Evolutionary conservation across 2,797 vertebrate genomes (phyloP), one percentile per base, ranked within the genome.

Genomic region (Scomberomorus guttatus): DNA sequence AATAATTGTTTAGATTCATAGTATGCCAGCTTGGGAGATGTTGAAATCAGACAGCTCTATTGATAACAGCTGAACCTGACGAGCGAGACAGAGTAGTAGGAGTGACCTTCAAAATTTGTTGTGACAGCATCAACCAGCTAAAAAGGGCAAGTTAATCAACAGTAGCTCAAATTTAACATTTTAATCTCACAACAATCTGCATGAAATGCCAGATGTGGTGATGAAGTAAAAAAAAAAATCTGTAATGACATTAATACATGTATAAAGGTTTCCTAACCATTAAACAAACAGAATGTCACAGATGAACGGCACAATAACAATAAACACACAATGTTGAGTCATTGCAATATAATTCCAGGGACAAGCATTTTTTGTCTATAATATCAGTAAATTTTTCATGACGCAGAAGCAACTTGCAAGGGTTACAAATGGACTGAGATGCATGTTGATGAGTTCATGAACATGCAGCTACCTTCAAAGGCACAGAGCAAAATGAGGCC

Each of bases 121-220:
- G 6, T 39, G 24, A 59, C 51, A 52, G 44, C 60, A 71, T 75
- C 52, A 61, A 62, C 56, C 15, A 61, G 12, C 13, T 61, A 50
- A 58, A 76, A 82, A 80, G 68, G 51, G 27, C 75, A 78, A 62
- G n/a, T 58, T 79, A 51, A 76, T 81, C 46, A 73, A 72, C 68
- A 27, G 51, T 14, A 44, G 39, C 12, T 64, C 14, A 50, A 55
- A 64, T 54, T 63, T 42, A 76, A 24, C 66, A n/a, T 63, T 32
- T 52, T 20, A 70, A 68, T 79, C 62, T 65, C 22, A 15, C 20
- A 29, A 46, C 39, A 65, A 32, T 64, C 59, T 57, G 42, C 18
- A 68, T 64, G n/a, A 77, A 82, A 63, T 74, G 20, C 24, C 65
- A 68, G 18, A 6, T 44, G 29, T 24, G 29, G 11, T 27, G 18